Base-by-base conservation (phyloP, 2,797 vertebrate species). In the Rhinichthys osculus region DNA sequence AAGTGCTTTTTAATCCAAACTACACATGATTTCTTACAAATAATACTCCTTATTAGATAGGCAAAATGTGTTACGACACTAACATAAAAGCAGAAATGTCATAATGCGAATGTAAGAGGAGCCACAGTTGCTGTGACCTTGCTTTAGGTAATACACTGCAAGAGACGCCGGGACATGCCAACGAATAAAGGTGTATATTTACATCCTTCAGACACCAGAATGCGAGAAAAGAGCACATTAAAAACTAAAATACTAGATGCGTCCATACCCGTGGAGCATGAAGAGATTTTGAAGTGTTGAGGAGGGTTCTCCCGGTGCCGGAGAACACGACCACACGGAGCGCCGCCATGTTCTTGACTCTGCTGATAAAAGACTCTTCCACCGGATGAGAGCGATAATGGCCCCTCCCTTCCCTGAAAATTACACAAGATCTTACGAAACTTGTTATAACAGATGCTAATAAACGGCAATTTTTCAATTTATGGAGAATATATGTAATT, bases 321-420 rank as follows among this genome's bases (percentile, higher is more conserved):
- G 93, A 90, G 33, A 92, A 88, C 88, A 92, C 92, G 82, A 85
- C 91, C 59, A 90, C 92, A 89, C 95, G 93, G 71, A 96, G 84
- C 91, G 95, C 95, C 91, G 95, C 95, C 95, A 96, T 96, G 67
- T 94, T 95, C 88, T 91, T 86, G 33, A 47, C 78, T 88, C 42
- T 89, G 85, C 74, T 5, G 81, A 80, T 33, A 33, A 66, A 5
- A 70, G 78, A 76, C 62, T 30, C 84, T 86, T 89, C 88, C 86
- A 69, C 69, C 73, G 83, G 70, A 85, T 11, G 52, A 23, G 23
- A 3, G 74, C 33, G 0, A 83, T 0, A 13, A 23, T 33, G 54
- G 42, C 76, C 81, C 86, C 69, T 35, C 82, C 81, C 7, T 3
- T 30, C 30, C 27, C 50, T 17, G 8, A 50, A 71, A 50, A 23